These are phyloP conservation scores for Dreissena polymorpha DNA, from an alignment of 1,140 invertebrate genomes.

Conservation along the genomic window DNA sequence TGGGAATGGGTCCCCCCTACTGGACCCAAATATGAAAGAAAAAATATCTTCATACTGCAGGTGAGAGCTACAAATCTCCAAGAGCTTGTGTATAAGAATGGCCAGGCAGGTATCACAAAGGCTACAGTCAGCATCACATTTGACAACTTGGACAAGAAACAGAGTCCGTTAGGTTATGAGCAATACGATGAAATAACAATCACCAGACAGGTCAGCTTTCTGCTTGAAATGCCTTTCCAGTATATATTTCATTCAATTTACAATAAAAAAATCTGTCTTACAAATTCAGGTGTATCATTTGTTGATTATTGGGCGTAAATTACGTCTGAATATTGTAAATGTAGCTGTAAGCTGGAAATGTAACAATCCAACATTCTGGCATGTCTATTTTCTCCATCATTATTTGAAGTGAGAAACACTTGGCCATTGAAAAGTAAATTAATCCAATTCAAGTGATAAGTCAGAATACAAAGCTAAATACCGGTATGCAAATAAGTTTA, in stretches of 20 bases:
- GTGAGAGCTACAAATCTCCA: constrained; percentile 93
- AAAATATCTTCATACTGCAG: constrained; percentile 79
- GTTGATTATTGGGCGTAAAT: not conserved
- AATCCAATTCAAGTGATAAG: no score
- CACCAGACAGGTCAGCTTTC: constrained; percentile 88
- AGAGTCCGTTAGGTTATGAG: constrained; percentile 96
- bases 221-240: not conserved
- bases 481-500: no score
- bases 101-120: constrained; percentile 97
- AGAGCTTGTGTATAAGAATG: constrained; percentile 98
- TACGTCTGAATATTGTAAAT: not conserved
- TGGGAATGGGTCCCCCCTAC: no score
- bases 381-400: no score
- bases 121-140: constrained; percentile 98
- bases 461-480: no score
- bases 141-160: constrained; percentile 92
- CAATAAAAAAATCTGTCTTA: not conserved
- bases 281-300: not conserved
- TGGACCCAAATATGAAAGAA: no score
- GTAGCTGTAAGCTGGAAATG: no score
- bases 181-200: constrained; percentile 95
- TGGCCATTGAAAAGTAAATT: no score
- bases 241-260: not conserved
- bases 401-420: no score
- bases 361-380: no score